Evolutionary conservation across 2,888 invertebrate species (phyloP), one percentile per base, ranked within the genome.

Genomic region (Phlogophora meticulosa): DNA sequence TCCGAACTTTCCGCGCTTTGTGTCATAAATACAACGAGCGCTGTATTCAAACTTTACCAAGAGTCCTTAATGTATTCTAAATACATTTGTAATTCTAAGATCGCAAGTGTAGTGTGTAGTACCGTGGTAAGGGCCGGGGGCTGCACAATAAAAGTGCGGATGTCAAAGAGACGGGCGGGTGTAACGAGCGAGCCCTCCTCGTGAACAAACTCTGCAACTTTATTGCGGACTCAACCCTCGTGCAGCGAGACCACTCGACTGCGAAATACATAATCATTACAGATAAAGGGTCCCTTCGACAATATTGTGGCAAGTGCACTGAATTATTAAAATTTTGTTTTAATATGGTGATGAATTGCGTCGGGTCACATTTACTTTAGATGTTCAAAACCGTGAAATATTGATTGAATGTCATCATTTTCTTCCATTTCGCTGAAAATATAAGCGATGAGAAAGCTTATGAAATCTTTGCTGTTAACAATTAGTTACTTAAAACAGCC

Each of bases 261-360:
- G 90, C 89, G 89, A 93, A 93, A 87, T 84, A 91, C 86, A 92
- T 92, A 93, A 94, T 93, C 92, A 93, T 90, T 88, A 90, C 88
- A 88, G 89, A 89, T 89, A 84, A 81, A 78, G 86, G 84, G 91
- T 90, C 91, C 89, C 89, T 92, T 88, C 88, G 85, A 90, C 88
- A 90, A 93, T 91, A 92, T 85, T 88, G 87, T 85, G 85, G 83
- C 78, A 74, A 76, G 74, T 75, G 71, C 71, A 76, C 48, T 66
- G 74, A 70, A 71, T 72, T 80, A 76, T 72, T 68, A 59, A 78
- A 74, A 72, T 58, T 48, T 52, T 76, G 48, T 76, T 72, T 72
- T 68, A 64, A 59, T 68, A 62, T 40, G 56, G 45, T 71, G 65
- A 71, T 59, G 61, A 59, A 62, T 62, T 58, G 24, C 24, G 53